Conservation (phyloP, 2,888 invertebrate species). For the Melieria crassipennis region DNA sequence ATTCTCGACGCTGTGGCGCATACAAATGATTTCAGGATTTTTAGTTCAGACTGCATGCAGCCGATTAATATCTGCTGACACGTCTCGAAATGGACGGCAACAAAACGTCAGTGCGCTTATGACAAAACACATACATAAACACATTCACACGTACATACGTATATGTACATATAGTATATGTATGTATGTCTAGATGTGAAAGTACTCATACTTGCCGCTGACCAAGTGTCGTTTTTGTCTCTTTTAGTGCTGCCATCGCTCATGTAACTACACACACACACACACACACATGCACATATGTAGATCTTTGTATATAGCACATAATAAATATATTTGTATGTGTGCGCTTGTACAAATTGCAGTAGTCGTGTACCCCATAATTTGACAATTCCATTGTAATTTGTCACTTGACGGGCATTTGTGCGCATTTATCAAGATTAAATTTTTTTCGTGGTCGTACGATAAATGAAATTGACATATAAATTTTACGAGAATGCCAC, state of each 20-base stretch:
- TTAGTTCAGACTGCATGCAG: no score
- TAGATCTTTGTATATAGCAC: not conserved
- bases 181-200: not conserved
- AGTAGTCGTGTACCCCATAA: constrained; percentile 41
- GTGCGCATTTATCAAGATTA: constrained; percentile 55
- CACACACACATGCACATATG: not conserved
- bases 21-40: no score
- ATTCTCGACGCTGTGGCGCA: no score
- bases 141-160: not conserved
- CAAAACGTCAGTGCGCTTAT: no score
- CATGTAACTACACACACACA: no score
- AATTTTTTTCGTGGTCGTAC: constrained; percentile 40
- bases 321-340: not conserved
- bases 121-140: no score
- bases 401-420: constrained; percentile 52
- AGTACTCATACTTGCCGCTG: not conserved
- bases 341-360: constrained; percentile 9
- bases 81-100: no score
- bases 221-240: not conserved
- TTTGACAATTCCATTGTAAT: constrained; percentile 54
- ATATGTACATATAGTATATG: not conserved
- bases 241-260: not conserved
- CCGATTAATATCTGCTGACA: no score
- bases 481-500: no score
- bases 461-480: constrained; percentile 10